Evolutionary conservation across 1,140 invertebrate genomes (phyloP).

Genomic region (Chionoecetes opilio): DNA sequence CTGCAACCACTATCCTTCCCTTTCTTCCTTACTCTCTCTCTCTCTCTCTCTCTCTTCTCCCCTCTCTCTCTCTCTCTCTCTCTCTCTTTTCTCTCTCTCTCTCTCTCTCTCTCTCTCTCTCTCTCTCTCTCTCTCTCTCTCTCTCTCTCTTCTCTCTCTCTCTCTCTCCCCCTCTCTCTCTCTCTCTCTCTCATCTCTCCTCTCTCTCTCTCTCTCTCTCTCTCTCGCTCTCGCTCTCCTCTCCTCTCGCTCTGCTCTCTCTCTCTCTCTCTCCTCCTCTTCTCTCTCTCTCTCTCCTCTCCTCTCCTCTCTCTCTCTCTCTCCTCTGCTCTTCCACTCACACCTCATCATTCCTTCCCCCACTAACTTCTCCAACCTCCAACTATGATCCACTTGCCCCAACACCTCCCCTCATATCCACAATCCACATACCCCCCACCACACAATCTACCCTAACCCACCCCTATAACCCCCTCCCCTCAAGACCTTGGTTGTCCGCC

Average conservation of each 20-base stretch:
- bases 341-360: not conserved
- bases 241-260: not conserved
- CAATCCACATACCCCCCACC: not conserved
- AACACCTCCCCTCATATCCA: not conserved
- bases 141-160: not conserved
- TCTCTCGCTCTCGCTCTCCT: not conserved
- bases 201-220: not conserved
- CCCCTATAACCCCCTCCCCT: too few relatives aligned
- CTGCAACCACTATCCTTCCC: not conserved
- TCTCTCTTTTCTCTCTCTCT: not conserved
- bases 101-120: not conserved
- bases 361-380: not conserved
- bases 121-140: not conserved
- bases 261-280: too few relatives aligned
- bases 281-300: not conserved
- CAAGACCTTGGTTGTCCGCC: too few relatives aligned
- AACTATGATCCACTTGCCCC: not conserved
- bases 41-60: not conserved
- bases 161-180: not conserved
- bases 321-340: not conserved
- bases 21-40: not conserved
- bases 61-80: not conserved
- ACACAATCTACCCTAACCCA: too few relatives aligned
- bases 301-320: not conserved
- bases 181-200: not conserved